phyloP scores from a whole-genome alignment of 2,888 invertebrate species.

The Plagodis pulveraria region DNA sequence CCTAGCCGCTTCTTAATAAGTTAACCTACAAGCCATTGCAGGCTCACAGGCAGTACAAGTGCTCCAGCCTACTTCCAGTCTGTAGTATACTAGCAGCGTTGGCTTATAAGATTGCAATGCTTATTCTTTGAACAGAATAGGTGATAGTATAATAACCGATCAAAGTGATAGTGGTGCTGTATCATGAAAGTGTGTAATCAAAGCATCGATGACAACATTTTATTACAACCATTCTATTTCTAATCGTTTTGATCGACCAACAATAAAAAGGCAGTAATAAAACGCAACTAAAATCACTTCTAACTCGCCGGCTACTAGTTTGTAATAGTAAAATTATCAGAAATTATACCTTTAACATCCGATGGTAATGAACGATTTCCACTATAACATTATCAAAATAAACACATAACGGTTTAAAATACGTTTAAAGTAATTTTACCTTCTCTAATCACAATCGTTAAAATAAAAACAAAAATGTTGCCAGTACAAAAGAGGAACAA shows the following conservation, averaged over 20 bases:
- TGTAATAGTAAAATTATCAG: slow-evolving; percentile 20
- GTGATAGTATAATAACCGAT: no score
- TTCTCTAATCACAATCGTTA: slow-evolving; percentile 26
- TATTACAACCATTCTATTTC: not conserved
- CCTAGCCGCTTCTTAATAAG: no score
- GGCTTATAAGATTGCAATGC: no score
- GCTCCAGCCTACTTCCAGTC: no score
- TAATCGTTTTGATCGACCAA: slow-evolving; percentile 12
- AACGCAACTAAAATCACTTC: slow-evolving; percentile 15
- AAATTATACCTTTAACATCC: slow-evolving; percentile 25
- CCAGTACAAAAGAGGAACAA: slow-evolving; percentile 37
- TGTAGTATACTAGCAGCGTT: no score
- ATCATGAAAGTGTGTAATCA: no score
- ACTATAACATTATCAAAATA: slow-evolving; percentile 22
- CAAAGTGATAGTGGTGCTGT: no score
- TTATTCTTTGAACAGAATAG: no score
- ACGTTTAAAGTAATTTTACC: slow-evolving; percentile 12
- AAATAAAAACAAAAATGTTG: slow-evolving; percentile 19
- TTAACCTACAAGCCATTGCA: no score
- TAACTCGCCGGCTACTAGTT: slow-evolving; percentile 18
- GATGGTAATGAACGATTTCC: slow-evolving; percentile 19
- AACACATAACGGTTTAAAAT: not conserved
- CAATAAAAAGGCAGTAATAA: slow-evolving; percentile 15
- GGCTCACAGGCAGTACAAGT: no score
- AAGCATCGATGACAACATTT: not conserved